Conservation (phyloP, 2,797 vertebrate species). For the Sciurus vulgaris region DNA sequence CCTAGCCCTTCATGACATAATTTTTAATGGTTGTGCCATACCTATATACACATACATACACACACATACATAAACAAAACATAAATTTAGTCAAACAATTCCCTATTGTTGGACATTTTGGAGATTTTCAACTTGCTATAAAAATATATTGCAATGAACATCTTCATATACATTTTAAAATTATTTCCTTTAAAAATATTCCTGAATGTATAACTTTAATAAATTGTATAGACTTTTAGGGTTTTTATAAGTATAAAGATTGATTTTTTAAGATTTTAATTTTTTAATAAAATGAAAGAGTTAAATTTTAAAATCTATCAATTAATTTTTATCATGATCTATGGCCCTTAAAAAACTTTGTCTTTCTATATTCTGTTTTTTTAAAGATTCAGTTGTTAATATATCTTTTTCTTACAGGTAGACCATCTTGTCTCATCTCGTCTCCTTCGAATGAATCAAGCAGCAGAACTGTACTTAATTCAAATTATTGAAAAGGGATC, state of each 20-base stretch:
- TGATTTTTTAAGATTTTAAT: slow-evolving; percentile 17
- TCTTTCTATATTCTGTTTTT: slow-evolving; percentile 32
- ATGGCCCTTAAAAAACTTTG: background rate
- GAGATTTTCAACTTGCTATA: slow-evolving; percentile 39
- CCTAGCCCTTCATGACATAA: background rate
- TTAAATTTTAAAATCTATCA: slow-evolving; percentile 20
- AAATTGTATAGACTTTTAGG: slow-evolving; percentile 24
- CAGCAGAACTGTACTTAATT: slow-evolving; percentile 85
- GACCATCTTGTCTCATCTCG: background rate
- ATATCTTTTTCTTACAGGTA: slow-evolving; percentile 66
- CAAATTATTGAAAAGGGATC: slow-evolving; percentile 85
- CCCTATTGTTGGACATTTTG: background rate
- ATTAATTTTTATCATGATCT: background rate
- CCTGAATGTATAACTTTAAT: slow-evolving; percentile 17
- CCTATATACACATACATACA: too few relatives aligned
- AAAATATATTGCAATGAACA: slow-evolving; percentile 21
- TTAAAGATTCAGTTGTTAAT: background rate
- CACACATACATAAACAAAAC: too few relatives aligned
- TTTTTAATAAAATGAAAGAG: slow-evolving; percentile 42
- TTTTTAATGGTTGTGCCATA: slow-evolving; percentile 3
- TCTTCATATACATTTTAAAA: slow-evolving; percentile 21
- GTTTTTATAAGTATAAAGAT: background rate
- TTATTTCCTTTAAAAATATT: slow-evolving; percentile 38
- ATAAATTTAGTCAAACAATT: slow-evolving; percentile 42
- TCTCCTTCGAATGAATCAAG: slow-evolving; percentile 79